These are phyloP conservation scores for Hirtodrosophila cameraria DNA, from an alignment of 2,888 invertebrate genomes.

Conservation along the genomic window DNA sequence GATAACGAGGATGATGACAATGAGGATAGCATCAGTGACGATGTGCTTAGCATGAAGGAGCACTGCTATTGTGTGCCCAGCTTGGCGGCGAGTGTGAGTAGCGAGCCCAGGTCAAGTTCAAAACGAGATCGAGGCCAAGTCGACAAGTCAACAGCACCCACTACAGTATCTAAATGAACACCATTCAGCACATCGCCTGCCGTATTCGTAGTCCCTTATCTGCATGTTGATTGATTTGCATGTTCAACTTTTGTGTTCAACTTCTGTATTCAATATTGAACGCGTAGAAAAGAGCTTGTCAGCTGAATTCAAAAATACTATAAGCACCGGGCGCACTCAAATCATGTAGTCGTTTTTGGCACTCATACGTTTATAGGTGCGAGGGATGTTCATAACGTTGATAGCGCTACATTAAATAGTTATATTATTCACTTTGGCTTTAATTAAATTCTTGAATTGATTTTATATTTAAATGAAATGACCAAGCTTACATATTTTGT, in stretches of 20 bases:
- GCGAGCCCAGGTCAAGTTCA: conserved; percentile 26
- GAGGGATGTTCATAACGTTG: conserved; percentile 13
- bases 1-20: conserved; percentile 59
- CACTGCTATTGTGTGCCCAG: conserved; percentile 83
- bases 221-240: conserved; percentile 60
- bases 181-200: conserved; percentile 22
- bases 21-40: conserved; percentile 77
- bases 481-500: too few relatives aligned
- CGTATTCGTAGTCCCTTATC: conserved; percentile 10
- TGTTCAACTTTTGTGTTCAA: conserved; percentile 47
- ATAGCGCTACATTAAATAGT: too few relatives aligned
- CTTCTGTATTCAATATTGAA: conserved; percentile 47
- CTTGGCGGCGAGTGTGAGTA: conserved; percentile 83
- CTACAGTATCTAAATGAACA: conserved; percentile 39
- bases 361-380: neutral
- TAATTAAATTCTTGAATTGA: too few relatives aligned
- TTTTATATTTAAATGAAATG: too few relatives aligned
- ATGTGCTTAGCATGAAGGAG: conserved; percentile 81
- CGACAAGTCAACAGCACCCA: conserved; percentile 32
- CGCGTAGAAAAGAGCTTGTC: conserved; percentile 37
- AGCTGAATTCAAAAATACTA: conserved; percentile 42
- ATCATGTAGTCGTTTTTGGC: conserved; percentile 1
- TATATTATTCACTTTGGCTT: too few relatives aligned
- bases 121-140: conserved; percentile 14
- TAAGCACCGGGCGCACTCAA: conserved; percentile 21